Evolutionary conservation across 1,140 invertebrate species (phyloP).

Genomic region (Copidosoma floridanum): DNA sequence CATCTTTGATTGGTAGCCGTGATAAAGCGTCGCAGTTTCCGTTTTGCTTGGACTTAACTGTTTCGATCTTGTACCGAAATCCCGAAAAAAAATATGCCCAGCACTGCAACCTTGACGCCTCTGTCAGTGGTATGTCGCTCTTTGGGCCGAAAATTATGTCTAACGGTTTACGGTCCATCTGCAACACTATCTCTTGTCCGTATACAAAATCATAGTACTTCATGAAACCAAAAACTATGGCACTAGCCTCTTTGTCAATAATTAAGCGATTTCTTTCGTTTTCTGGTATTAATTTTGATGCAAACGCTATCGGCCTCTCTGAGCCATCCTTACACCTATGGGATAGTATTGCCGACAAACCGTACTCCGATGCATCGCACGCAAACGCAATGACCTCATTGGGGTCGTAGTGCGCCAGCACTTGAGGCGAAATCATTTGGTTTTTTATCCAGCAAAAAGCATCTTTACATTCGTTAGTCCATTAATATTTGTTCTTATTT

Average conservation of each 20-base stretch:
- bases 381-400: constrained; percentile 24
- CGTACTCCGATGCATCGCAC: constrained; percentile 24
- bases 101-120: constrained; percentile 10
- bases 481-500: no score
- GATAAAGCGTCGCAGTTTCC: constrained; percentile 32
- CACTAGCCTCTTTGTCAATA: constrained; percentile 9
- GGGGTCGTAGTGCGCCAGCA: constrained; percentile 33
- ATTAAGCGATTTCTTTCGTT: constrained; percentile 9
- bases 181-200: constrained; percentile 45
- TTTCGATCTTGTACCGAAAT: constrained; percentile 20
- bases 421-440: constrained; percentile 30
- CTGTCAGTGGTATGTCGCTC: constrained; percentile 26
- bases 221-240: no score
- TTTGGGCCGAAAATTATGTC: no score
- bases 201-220: constrained; percentile 52
- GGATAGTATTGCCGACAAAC: no score
- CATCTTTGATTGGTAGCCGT: no score
- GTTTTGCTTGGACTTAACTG: constrained; percentile 26
- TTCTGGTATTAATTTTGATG: constrained; percentile 6
- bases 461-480: no score
- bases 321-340: constrained; percentile 46
- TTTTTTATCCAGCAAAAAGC: constrained; percentile 24
- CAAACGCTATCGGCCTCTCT: constrained; percentile 5
- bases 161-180: constrained; percentile 50
- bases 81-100: constrained; percentile 26